phyloP scores from a whole-genome alignment of 2,797 vertebrate species.

The Pipistrellus kuhlii region DNA sequence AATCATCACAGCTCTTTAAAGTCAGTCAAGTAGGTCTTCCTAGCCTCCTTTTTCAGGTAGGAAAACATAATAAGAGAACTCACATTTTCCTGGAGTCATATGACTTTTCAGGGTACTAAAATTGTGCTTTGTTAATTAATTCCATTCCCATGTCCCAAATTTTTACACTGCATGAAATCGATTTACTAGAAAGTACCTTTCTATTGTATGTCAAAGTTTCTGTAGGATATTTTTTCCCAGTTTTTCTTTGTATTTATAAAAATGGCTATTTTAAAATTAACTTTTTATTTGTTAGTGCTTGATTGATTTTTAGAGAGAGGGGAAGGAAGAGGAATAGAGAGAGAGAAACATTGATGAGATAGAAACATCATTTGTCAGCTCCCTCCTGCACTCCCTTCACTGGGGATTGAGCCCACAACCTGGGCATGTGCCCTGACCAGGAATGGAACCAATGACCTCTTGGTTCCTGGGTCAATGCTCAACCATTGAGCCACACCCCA shows the following conservation, averaged over 20 bases:
- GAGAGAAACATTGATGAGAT: too few relatives aligned
- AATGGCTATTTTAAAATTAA: constrained; percentile 19
- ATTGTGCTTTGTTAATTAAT: neutral
- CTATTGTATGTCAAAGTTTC: neutral
- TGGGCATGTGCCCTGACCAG: too few relatives aligned
- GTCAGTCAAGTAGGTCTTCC: neutral
- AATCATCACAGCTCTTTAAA: neutral
- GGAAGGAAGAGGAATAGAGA: too few relatives aligned
- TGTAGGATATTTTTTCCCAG: neutral
- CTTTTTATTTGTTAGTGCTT: neutral
- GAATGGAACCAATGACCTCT: too few relatives aligned
- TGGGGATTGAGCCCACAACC: too few relatives aligned
- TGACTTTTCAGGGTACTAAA: constrained; percentile 11
- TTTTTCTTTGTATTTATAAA: constrained; percentile 9
- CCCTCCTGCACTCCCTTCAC: too few relatives aligned
- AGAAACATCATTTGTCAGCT: too few relatives aligned
- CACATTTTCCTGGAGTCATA: neutral
- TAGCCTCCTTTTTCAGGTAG: constrained; percentile 1
- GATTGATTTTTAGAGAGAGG: too few relatives aligned
- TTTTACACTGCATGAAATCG: neutral
- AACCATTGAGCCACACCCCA: too few relatives aligned
- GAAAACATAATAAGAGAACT: neutral
- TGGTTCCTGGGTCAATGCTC: too few relatives aligned
- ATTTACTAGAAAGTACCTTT: neutral
- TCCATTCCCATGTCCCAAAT: neutral